These are phyloP conservation scores for Artemia franciscana DNA, from an alignment of 1,140 invertebrate species.

Conservation along the genomic window DNA sequence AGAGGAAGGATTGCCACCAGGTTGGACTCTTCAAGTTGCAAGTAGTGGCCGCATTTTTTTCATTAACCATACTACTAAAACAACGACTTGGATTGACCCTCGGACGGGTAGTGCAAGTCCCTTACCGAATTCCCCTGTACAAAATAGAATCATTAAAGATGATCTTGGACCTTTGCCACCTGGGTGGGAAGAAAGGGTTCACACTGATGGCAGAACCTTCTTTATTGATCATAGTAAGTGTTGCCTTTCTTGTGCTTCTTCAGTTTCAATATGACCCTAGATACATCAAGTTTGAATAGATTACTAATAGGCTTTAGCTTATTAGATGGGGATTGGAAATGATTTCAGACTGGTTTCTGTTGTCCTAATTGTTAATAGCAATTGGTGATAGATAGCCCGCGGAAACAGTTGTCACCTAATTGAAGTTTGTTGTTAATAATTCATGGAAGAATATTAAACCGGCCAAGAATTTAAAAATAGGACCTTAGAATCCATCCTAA, in stretches of 20 bases:
- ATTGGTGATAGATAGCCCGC: too few species aligned
- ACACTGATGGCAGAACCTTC: constrained; percentile 85
- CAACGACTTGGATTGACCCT: constrained; percentile 85
- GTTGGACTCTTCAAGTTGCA: constrained; percentile 36
- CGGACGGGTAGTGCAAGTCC: constrained; percentile 62
- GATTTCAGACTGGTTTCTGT: too few species aligned
- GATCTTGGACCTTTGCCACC: constrained; percentile 77
- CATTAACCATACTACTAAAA: constrained; percentile 71
- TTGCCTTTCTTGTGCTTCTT: constrained; percentile 3
- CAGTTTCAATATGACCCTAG: neutral
- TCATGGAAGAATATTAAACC: too few species aligned
- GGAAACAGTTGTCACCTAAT: too few species aligned
- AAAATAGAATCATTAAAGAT: constrained; percentile 34
- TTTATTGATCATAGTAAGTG: constrained; percentile 91
- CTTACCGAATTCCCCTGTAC: constrained; percentile 33
- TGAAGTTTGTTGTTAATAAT: too few species aligned
- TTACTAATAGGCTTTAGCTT: too few species aligned
- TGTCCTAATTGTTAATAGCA: too few species aligned
- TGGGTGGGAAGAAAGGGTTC: constrained; percentile 91
- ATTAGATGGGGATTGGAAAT: too few species aligned
- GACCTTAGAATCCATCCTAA: too few species aligned
- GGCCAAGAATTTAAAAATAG: too few species aligned
- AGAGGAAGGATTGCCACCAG: constrained; percentile 45
- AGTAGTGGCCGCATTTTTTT: constrained; percentile 82
- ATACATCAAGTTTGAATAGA: neutral